Base-by-base conservation (phyloP, 2,888 invertebrate species). In the Xylota sylvarum region DNA sequence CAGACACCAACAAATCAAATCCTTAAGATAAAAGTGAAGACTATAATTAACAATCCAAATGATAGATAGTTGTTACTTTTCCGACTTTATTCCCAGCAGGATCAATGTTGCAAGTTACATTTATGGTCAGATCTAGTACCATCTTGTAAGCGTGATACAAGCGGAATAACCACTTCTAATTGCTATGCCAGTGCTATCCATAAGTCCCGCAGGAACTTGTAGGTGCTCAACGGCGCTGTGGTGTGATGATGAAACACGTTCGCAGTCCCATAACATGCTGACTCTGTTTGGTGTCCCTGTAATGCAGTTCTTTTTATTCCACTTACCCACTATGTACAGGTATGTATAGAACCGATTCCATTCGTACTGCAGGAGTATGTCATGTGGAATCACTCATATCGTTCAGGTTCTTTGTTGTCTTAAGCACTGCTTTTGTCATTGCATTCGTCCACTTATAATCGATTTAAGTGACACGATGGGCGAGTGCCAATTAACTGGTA, bases 391-490 rank as follows among this genome's bases (percentile, higher is more conserved):
- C 72, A 46, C 60, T 72, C 60, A 70, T 70, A 70, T 46, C 32
- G 58, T 43, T 30, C 64, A 23, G 4, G 32, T 50, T 50, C 60
- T 52, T 60, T 73, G 35, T 27, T 73, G 37, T 7, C 35, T 5
- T 23, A 9, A 14, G 35, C 23, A 50, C 4, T 50, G 27, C 48
- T 70, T 17, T 72, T 46, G 50, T 27, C 37, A 27, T 73, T 10
- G 14, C 48, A 60, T 23, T 73, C 72, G 50, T 48, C 60, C 58
- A 73, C 72, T 73, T 73, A 50, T 60, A 73, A 73, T 73, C 72
- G 72, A 48, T 73, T 60, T 50, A 60, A 60, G 58, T 73, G 72
- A 60, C 60, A 60, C 37, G 72, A 50, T 37, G 12, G 50, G 37
- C 60, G 50, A 60, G 60, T 73, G 72, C 72, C 72, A 73, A 73